phyloP scores from a whole-genome alignment of 2,113 vertebrate species.

The Onychorhynchus coronatus region DNA sequence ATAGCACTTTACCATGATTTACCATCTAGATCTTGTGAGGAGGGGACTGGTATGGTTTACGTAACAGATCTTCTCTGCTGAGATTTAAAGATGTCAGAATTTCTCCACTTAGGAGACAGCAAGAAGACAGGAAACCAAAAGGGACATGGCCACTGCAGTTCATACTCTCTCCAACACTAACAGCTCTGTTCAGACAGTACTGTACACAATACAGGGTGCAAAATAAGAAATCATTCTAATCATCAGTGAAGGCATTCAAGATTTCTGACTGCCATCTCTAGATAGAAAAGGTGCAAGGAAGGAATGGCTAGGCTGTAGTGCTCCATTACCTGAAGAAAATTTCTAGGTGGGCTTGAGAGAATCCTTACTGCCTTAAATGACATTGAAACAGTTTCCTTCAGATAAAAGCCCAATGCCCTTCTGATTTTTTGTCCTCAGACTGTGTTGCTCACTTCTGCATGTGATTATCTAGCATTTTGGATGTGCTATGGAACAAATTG shows the following conservation, averaged over 20 bases:
- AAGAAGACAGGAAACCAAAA: background rate
- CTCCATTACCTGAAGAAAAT: background rate
- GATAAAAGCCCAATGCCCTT: background rate
- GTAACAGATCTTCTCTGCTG: background rate
- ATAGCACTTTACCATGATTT: background rate
- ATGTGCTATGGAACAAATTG: background rate
- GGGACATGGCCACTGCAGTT: rapidly evolving
- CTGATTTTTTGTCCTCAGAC: background rate
- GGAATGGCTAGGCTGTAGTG: background rate
- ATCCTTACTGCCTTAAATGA: rapidly evolving
- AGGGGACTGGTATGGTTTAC: background rate
- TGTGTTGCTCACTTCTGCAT: background rate
- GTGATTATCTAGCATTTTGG: background rate
- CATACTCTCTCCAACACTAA: background rate
- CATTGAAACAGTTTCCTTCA: background rate
- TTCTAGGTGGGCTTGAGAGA: background rate
- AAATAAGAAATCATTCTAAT: background rate
- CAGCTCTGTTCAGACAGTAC: background rate
- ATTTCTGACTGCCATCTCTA: background rate
- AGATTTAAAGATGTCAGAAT: background rate
- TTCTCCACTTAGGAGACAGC: background rate
- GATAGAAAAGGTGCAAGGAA: background rate
- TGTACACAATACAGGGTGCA: background rate
- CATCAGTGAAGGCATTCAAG: background rate
- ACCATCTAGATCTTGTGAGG: background rate